Evolutionary conservation across 1,140 invertebrate species (phyloP), one percentile per base, ranked within the genome.

Genomic region (Macrocentrus cingulum): DNA sequence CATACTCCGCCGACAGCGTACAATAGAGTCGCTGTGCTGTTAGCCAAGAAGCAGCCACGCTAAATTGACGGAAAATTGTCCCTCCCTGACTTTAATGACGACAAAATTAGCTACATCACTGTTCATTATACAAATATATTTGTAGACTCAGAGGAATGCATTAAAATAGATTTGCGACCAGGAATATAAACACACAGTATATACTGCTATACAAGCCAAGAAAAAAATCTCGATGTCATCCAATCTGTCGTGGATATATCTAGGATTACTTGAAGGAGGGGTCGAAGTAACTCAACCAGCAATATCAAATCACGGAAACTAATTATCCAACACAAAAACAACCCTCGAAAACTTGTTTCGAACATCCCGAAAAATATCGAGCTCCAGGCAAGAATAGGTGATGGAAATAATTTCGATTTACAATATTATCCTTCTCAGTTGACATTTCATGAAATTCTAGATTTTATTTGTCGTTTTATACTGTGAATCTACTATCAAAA

Each of bases 11-110:
- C 53, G 51, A 13, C 41, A 25, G 42, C 18, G 11, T 32, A 63
- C 61, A 63, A 46, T 20, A 37, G n/a, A 9, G n/a, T 16, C 13
- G 29, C 57, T 59, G 57, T 63, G 8, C 34, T 18, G 42, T n/a
- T 20, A 23, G 3, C 19, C 37, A 44, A 42, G 58, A n/a, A 58
- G 49, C 32, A 45, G 51, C 56, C 25, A 58, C 39, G 45, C 19
- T 52, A 55, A 62, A 62, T 62, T 59, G 51, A 62, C 44, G 56
- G 45, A 61, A 61, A 61, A 61, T 61, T 49, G 55, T 42, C 54
- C 55, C 3, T 13, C 23, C 15, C 32, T 53, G 37, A 32, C 49
- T 45, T 42, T 52, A 29, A 49, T 49, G 46, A 48, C 29, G 45
- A 49, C 22, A 34, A 49, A 49, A 49, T 49, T 49, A 49, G 46